These are phyloP conservation scores for Apodemia hepburni DNA, from an alignment of 2,888 invertebrate genomes.

Conservation along the genomic window DNA sequence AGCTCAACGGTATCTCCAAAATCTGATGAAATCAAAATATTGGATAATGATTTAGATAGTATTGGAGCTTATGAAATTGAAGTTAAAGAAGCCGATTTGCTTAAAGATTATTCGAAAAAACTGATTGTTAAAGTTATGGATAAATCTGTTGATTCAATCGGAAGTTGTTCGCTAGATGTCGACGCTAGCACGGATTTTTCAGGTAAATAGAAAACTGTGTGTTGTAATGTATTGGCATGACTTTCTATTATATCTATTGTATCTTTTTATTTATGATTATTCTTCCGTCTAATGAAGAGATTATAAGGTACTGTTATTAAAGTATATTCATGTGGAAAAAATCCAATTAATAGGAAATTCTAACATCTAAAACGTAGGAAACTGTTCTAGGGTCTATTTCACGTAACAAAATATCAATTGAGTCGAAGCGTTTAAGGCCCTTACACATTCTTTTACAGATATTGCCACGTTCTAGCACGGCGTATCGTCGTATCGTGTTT, in stretches of 20 bases:
- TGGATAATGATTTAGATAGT: constrained; percentile 60
- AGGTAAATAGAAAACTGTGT: constrained; percentile 76
- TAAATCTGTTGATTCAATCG: constrained; percentile 91
- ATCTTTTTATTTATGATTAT: background rate
- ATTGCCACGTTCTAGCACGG: no score
- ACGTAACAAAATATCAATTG: no score
- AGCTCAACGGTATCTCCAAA: constrained; percentile 70
- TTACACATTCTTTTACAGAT: no score
- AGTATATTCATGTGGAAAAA: no score
- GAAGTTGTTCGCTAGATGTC: constrained; percentile 92
- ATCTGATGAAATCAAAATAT: constrained; percentile 44
- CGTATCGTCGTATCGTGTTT: no score
- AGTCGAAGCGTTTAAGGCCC: no score
- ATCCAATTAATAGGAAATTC: no score
- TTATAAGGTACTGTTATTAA: background rate
- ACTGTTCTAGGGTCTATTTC: no score
- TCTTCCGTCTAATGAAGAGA: background rate
- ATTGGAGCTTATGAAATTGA: constrained; percentile 72
- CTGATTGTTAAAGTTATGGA: constrained; percentile 82
- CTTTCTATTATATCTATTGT: background rate
- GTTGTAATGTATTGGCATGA: constrained; percentile 31
- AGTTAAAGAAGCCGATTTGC: constrained; percentile 65
- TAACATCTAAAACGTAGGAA: no score
- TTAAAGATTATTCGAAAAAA: constrained; percentile 55
- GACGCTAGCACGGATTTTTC: constrained; percentile 87